Evolutionary conservation across 1,140 invertebrate species (phyloP), one percentile per base, ranked within the genome.

Genomic region (Ericerus pela): DNA sequence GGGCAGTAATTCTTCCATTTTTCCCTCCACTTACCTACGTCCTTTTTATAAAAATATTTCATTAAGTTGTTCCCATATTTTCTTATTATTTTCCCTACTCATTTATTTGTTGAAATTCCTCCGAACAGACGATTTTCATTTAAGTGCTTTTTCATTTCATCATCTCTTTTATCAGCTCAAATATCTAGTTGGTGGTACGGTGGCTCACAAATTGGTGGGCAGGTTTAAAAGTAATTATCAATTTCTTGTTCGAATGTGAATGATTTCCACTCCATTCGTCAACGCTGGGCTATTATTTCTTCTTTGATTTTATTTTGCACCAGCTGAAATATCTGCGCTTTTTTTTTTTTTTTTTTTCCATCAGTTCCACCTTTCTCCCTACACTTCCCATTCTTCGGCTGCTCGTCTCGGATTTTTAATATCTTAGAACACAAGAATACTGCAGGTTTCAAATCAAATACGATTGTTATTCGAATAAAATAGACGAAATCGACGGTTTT

Each of bases 111-210:
- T 47, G 10, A 8, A 8, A 24, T 22, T 47, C 26, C 41, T 10
- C 41, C 41, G 41, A 4, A 22, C 26, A 47, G 41, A 24, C 41
- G 41, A 47, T 47, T 47, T 47, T 47, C 41, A 24, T 47, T 47
- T 47, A 47, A 47, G 41, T 47, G 41, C 41, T 47, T 47, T n/a
- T n/a, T 47, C 41, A 24, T 47, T 47, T 47, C 41, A 18, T 47
- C 22, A 24, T 47, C 41, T 47, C n/a, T 47, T 22, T 47, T 47
- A 47, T 47, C 41, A 47, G 26, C 41, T 47, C 41, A 24, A 38
- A 18, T 16, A 38, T 24, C 22, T 18, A 14, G n/a, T n/a, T n/a
- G n/a, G n/a, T n/a, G n/a, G 14, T 47, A 47, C 41, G 8, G 41
- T 10, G 20, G 10, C 41, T 22, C 10, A 20, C 8, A 22, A 47